phyloP scores from a whole-genome alignment of 2,113 vertebrate genomes.

The Cromileptes altivelis region DNA sequence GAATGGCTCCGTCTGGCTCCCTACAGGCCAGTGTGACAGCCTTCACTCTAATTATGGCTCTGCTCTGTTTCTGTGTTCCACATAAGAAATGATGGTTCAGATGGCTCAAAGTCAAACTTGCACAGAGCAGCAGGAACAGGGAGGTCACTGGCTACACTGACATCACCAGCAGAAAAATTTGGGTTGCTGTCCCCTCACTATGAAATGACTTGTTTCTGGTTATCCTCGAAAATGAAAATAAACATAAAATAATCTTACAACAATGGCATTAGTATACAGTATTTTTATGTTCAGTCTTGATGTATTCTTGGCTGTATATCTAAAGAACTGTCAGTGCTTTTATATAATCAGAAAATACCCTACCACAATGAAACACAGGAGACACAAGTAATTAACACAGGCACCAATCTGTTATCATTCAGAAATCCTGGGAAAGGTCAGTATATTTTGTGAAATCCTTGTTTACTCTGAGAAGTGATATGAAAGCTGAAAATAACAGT shows the following conservation, averaged over 20 bases:
- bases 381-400: not conserved
- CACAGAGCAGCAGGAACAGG: slow-evolving; percentile 45
- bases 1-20: slow-evolving; percentile 53
- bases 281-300: not conserved
- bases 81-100: slow-evolving; percentile 70
- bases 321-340: not conserved
- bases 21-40: slow-evolving; percentile 68
- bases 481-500: not conserved
- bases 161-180: slow-evolving; percentile 10
- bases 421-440: slow-evolving; percentile 19
- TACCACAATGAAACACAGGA: not conserved
- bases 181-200: slow-evolving; percentile 3
- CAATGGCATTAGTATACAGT: not conserved
- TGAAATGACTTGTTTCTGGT: too few relatives aligned
- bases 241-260: not conserved
- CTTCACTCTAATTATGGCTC: slow-evolving; percentile 81
- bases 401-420: not conserved
- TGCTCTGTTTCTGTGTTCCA: slow-evolving; percentile 80
- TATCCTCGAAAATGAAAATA: not conserved
- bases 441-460: not conserved
- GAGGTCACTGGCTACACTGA: slow-evolving; percentile 41
- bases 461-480: not conserved
- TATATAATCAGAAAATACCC: not conserved
- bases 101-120: slow-evolving; percentile 76
- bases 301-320: not conserved